Conservation (phyloP, 2,113 vertebrate species). For the Muntiacus muntjak region DNA sequence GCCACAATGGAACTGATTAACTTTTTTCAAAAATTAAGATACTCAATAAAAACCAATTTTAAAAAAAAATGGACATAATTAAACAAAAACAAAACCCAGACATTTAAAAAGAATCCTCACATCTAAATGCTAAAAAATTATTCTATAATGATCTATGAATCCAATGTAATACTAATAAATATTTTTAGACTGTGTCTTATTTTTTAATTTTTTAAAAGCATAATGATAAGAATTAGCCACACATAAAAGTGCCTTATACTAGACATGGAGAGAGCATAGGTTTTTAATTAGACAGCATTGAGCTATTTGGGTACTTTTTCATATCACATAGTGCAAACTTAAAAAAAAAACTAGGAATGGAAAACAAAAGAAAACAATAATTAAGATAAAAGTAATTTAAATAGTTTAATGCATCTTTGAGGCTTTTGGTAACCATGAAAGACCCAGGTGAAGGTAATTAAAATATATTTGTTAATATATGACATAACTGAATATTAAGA, state of each 20-base stretch:
- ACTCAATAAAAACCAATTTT: not conserved
- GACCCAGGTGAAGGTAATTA: not conserved
- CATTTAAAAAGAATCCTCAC: not conserved
- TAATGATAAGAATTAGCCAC: not conserved
- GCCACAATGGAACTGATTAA: not conserved
- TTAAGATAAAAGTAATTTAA: not conserved
- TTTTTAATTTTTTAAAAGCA: not conserved
- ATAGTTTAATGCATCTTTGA: not conserved
- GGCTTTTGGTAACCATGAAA: not conserved
- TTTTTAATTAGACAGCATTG: not conserved
- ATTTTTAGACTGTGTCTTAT: not conserved
- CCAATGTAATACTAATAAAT: not conserved
- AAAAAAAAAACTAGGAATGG: not conserved
- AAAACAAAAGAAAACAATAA: not conserved
- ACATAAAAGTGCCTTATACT: not conserved
- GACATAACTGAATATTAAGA: not conserved
- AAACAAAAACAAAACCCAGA: not conserved
- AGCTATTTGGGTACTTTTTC: not conserved
- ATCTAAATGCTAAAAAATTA: not conserved
- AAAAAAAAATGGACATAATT: not conserved
- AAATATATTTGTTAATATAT: not conserved
- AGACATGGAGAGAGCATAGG: not conserved
- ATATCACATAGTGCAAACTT: not conserved
- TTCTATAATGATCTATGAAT: not conserved
- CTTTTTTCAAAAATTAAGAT: not conserved